phyloP scores from a whole-genome alignment of 2,113 vertebrate genomes.

The Osmerus mordax region DNA sequence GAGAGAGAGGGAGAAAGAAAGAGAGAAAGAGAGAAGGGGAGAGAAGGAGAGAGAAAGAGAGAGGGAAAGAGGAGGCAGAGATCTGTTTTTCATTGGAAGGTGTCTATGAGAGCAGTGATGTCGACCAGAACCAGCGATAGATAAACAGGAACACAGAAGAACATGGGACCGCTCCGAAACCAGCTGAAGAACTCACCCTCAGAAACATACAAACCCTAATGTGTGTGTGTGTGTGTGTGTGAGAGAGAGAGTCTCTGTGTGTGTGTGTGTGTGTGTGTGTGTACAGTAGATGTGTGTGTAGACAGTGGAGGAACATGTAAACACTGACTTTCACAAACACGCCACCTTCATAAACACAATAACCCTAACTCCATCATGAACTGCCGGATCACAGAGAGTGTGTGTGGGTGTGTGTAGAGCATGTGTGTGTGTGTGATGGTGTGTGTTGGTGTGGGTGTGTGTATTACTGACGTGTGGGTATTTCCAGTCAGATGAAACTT shows the following conservation, averaged over 20 bases:
- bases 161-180: too few relatives aligned
- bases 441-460: background rate
- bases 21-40: background rate
- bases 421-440: too few relatives aligned
- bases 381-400: too few relatives aligned
- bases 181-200: background rate
- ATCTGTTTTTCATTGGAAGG: background rate
- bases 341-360: too few relatives aligned
- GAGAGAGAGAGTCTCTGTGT: too few relatives aligned
- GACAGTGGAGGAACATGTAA: too few relatives aligned
- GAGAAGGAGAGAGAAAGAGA: background rate
- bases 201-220: background rate
- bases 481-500: too few relatives aligned
- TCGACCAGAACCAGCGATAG: background rate
- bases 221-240: slow-evolving; percentile 5
- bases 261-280: slow-evolving; percentile 3
- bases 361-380: too few relatives aligned
- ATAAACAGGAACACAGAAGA: background rate
- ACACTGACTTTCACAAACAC: too few relatives aligned
- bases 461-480: too few relatives aligned
- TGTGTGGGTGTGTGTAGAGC: background rate
- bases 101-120: background rate
- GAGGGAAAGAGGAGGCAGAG: background rate
- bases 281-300: background rate
- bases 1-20: background rate